These are phyloP conservation scores for Ianthella basta DNA, from an alignment of 37 sponge, comb jelly and placozoan species.

Conservation along the genomic window DNA sequence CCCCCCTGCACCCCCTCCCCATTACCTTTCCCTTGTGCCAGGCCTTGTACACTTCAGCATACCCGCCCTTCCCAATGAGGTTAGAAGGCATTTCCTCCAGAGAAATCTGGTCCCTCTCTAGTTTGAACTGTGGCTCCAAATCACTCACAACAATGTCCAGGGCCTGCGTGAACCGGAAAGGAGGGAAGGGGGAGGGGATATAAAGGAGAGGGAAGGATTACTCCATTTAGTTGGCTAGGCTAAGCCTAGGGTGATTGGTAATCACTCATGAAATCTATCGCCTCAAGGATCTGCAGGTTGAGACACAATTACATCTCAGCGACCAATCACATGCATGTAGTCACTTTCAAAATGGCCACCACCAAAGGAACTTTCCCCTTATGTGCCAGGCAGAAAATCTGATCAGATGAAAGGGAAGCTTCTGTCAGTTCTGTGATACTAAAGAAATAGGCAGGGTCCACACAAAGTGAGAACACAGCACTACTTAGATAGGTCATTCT, in stretches of 20 bases:
- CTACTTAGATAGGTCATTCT: no score
- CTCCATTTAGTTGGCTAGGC: no score
- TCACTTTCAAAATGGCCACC: no score
- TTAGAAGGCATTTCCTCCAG: slow-evolving; percentile 48
- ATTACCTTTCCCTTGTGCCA: slow-evolving; percentile 13
- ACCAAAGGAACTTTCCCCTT: slow-evolving; percentile 41
- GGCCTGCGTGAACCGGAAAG: slow-evolving; percentile 55
- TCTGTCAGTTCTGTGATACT: not conserved
- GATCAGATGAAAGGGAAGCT: not conserved
- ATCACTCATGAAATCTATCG: no score
- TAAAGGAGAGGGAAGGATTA: no score
- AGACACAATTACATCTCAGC: no score
- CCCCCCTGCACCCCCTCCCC: not conserved
- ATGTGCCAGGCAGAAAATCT: slow-evolving; percentile 55
- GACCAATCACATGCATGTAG: no score
- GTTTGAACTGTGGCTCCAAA: slow-evolving; percentile 40
- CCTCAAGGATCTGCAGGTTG: no score
- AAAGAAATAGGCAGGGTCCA: slow-evolving; percentile 18
- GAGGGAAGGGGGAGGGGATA: not conserved
- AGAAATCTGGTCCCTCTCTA: slow-evolving; percentile 26
- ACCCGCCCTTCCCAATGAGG: slow-evolving; percentile 75
- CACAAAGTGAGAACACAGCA: slow-evolving; percentile 64
- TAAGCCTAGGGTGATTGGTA: no score
- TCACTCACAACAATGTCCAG: slow-evolving; percentile 71
- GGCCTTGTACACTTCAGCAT: slow-evolving; percentile 76